Base-by-base conservation (phyloP, 2,888 invertebrate species). In the Pammene fasciana region DNA sequence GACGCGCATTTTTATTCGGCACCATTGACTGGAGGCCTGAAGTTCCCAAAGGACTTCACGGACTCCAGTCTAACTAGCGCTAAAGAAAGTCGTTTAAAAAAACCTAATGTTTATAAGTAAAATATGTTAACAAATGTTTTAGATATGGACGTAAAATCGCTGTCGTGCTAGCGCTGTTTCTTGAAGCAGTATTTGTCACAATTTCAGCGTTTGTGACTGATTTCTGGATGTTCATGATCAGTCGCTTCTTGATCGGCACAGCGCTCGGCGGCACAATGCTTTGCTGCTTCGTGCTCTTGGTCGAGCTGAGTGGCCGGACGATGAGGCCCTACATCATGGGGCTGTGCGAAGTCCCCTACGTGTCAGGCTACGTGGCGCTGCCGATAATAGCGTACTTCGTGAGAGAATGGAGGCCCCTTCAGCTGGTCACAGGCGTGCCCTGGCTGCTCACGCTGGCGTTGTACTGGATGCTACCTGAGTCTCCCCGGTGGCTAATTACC, bases 401-500 rank as follows among this genome's bases (percentile, higher is more conserved):
- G 3, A 87, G 94, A 65, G 93, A 94, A 50, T 95, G 95, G 95
- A 89, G 94, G 71, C 80, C 89, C 68, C 87, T 95, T 45, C 94
- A 95, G 78, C 79, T 94, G 13, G 91, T 90, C 0, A 93, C 94
- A 7, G 94, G 94, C 48, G 76, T 85, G 1, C 92, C 91, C 0
- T 94, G 94, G 82, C 77, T 88, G 7, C 73, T 95, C 45, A 89
- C 95, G 6, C 82, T 95, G 48, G 84, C 92, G 0, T 95, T 94
- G 74, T 95, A 94, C 78, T 96, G 95, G 94, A 79, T 96, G 8
- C 87, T 96, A 66, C 96, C 96, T 0, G 97, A 97, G 87, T 96
- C 96, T 3, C 96, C 97, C 0, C 93, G 97, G 66, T 97, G 96
- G 96, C 88, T 97, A 9, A 92, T 96, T 54, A 94, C 95, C 11